A percentile compares a stretch with the other conserved stretches of the same genome.
Evolutionary conservation across 2,888 invertebrate species (phyloP).

Genomic region (Limnephilus lunatus): DNA sequence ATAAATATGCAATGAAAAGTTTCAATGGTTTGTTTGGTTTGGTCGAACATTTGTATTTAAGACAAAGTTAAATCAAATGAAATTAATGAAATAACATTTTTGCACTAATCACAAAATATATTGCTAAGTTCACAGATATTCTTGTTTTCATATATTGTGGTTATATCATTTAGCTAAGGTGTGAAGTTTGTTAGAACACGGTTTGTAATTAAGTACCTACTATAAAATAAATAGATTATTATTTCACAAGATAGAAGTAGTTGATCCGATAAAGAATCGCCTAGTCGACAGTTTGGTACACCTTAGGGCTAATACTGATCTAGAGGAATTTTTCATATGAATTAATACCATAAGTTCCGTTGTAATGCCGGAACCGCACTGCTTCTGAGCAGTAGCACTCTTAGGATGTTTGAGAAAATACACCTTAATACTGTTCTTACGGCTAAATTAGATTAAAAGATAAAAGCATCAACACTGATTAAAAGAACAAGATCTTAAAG

Average conservation of each 20-base stretch:
- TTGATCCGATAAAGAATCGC: background rate
- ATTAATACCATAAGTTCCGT: slow-evolving; percentile 39
- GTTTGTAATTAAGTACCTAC: slow-evolving; percentile 6
- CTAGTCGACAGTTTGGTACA: slow-evolving; percentile 40
- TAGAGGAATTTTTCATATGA: slow-evolving; percentile 53
- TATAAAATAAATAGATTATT: slow-evolving; percentile 42
- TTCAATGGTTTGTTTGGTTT: background rate
- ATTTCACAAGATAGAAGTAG: background rate
- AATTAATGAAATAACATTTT: background rate
- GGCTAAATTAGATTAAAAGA: slow-evolving; percentile 40
- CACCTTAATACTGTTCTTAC: slow-evolving; percentile 47
- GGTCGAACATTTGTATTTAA: background rate
- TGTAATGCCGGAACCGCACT: background rate
- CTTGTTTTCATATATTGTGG: background rate
- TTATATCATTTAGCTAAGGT: slow-evolving; percentile 3
- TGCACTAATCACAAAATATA: background rate
- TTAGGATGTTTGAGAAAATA: slow-evolving; percentile 6
- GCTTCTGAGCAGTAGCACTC: background rate
- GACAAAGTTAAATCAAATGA: background rate
- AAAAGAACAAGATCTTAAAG: slow-evolving; percentile 51
- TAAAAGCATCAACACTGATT: slow-evolving; percentile 37
- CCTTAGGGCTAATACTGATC: slow-evolving; percentile 54
- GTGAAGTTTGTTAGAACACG: background rate
- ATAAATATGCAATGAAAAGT: background rate
- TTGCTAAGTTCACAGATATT: background rate